phyloP scores from a whole-genome alignment of 2,888 invertebrate species.

The Athalia cordata region DNA sequence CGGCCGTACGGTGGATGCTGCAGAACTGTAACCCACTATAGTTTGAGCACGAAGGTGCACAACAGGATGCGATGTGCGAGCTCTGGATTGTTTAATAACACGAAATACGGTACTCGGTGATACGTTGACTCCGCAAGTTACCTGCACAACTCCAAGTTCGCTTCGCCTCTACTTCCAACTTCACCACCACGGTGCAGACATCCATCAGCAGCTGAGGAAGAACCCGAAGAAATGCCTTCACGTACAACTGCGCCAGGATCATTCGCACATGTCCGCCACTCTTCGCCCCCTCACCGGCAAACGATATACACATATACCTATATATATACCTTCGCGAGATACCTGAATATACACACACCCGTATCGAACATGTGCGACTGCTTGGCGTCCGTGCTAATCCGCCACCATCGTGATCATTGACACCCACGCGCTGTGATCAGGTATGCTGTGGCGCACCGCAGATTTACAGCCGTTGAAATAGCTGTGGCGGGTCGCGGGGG shows the following conservation, averaged over 20 bases:
- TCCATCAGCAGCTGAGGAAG: conserved; percentile 36
- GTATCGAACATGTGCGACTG: conserved; percentile 1
- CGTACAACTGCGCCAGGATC: conserved; percentile 33
- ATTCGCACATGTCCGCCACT: conserved; percentile 36
- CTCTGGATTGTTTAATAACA: conserved; percentile 41
- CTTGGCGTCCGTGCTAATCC: conserved; percentile 36
- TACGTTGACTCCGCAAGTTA: conserved; percentile 23
- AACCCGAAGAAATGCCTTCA: conserved; percentile 35
- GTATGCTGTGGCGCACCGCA: conserved; percentile 27
- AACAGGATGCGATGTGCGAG: conserved; percentile 11
- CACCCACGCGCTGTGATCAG: conserved; percentile 38
- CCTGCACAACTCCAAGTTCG: conserved; percentile 10
- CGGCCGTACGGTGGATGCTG: background rate
- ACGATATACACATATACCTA: background rate
- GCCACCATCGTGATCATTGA: conserved; percentile 40
- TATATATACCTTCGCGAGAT: background rate
- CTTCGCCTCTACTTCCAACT: conserved; percentile 3
- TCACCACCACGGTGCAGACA: conserved; percentile 5
- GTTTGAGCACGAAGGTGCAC: conserved; percentile 17
- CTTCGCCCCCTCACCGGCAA: conserved; percentile 30
- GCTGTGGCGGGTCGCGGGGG: background rate
- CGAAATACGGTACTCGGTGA: conserved; percentile 42
- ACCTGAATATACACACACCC: background rate
- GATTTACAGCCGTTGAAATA: conserved; percentile 38
- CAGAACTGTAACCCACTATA: background rate